phyloP scores from a whole-genome alignment of 92 coral and sea anemone species.

The Zoanthus sansibaricus region DNA sequence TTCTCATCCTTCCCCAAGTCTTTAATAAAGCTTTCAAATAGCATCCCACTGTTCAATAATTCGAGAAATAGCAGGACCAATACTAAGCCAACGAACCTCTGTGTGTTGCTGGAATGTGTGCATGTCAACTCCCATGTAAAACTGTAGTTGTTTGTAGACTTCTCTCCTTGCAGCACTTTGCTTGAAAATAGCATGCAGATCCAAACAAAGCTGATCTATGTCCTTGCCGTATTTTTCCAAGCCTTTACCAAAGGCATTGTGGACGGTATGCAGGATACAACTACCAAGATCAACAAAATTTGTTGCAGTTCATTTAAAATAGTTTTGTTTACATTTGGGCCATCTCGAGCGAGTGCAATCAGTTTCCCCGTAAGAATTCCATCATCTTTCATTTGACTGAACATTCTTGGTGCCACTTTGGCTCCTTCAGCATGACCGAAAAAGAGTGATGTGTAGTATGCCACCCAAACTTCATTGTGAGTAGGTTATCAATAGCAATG shows the following conservation, averaged over 20 bases:
- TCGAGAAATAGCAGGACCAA: slow-evolving; percentile 40
- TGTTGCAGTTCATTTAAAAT: neutral
- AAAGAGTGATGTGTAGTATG: slow-evolving; percentile 13
- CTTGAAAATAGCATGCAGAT: slow-evolving; percentile 28
- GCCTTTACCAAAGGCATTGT: slow-evolving; percentile 9
- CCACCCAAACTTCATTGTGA: slow-evolving; percentile 1
- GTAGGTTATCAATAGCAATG: neutral
- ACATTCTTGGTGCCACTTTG: neutral
- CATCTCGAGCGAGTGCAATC: slow-evolving; percentile 47
- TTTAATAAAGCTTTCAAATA: slow-evolving; percentile 21
- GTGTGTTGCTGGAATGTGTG: neutral
- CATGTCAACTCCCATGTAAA: neutral
- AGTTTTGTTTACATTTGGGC: slow-evolving; percentile 19
- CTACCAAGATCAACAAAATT: slow-evolving; percentile 24
- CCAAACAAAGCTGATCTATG: slow-evolving; percentile 38
- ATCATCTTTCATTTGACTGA: neutral
- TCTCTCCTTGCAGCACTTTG: slow-evolving; percentile 30
- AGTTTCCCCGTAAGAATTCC: slow-evolving; percentile 19
- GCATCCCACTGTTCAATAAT: slow-evolving; percentile 47
- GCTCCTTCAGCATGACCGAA: slow-evolving; percentile 23
- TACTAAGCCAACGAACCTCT: slow-evolving; percentile 1
- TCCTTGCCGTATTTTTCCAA: slow-evolving; percentile 9
- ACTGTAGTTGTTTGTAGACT: slow-evolving; percentile 18
- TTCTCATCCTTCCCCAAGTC: slow-evolving; percentile 42
- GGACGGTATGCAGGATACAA: neutral